These are phyloP conservation scores for Brachionus plicatilis DNA, from an alignment of 1,140 invertebrate genomes.

Conservation along the genomic window DNA sequence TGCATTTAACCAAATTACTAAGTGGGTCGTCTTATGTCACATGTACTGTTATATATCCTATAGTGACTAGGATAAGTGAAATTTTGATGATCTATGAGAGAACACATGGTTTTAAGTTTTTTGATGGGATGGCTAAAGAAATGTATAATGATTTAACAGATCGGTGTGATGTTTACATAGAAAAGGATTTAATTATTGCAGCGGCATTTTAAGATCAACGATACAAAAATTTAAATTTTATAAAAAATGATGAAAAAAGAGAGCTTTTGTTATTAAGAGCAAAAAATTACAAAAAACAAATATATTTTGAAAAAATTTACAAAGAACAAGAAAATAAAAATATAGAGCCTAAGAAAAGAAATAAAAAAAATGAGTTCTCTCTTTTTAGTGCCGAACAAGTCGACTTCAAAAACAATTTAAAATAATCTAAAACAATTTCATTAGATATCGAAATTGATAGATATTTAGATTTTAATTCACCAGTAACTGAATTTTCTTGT, in stretches of 20 bases:
- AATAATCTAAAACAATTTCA: neutral
- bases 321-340: neutral
- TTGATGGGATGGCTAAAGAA: neutral
- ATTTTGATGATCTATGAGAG: neutral
- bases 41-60: neutral
- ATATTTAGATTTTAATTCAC: neutral
- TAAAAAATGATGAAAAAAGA: neutral
- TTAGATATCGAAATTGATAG: neutral
- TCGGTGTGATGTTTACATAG: neutral
- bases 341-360: neutral
- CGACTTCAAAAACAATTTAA: neutral
- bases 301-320: neutral
- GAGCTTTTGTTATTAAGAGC: neutral
- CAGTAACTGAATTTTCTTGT: neutral
- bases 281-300: neutral
- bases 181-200: neutral
- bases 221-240: neutral
- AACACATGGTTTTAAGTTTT: neutral
- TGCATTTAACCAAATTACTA: neutral
- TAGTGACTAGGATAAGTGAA: neutral
- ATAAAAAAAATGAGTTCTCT: conserved; percentile 8
- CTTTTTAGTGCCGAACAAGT: neutral
- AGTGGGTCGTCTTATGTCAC: neutral
- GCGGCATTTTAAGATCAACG: neutral
- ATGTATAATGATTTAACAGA: neutral